Base-by-base conservation (phyloP, 35 echinoderm and acorn worm genomes). In the Holothuria glaberrima region DNA sequence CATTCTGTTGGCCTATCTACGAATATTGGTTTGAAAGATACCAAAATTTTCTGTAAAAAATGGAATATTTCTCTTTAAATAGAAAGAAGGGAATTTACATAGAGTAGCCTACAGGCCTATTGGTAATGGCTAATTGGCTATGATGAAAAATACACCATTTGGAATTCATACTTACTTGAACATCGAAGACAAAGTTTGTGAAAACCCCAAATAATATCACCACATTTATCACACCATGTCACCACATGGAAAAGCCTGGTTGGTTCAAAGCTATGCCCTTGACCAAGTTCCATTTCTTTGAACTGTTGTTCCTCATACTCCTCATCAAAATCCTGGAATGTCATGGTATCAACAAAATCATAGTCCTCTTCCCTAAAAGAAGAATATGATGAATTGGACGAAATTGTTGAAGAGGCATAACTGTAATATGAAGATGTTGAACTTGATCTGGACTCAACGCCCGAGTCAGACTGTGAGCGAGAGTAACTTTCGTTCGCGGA, bases 191-290 rank as follows among this genome's bases (percentile, higher is more conserved):
- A 94, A 81, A 90, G 92, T 75, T 94, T 94, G 62, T 94, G 89
- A 50, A 94, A 94, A 67, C 92, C 88, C 92, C 92, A 90, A 34
- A 90, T 90, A 14, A 94, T 77, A 67, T 94, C 92, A 65, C 92
- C 92, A 80, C 92, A 94, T 87, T 87, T 94, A 77, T 94, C 92
- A 87, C 92, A 94, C 92, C 92, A 94, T 86, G 92, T 94, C 17
- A 94, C 89, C 12, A 94, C 81, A 80, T 94, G 89, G 71, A 87
- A 86, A 36, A 94, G 80, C 58, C 89, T 88, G 1, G 92, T 90
- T 29, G 88, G 92, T 57, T 58, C 35, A 90, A 94, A 94, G 74
- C 82, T 90, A 68, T 94, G 92, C 86, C 92, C 92, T 71, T 94
- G 29, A 30, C 92, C 92, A 54, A 86, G 57, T 34, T 90, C 88